Base-by-base conservation (phyloP, 2,113 vertebrate species). In the Leptocoma aspasia region DNA sequence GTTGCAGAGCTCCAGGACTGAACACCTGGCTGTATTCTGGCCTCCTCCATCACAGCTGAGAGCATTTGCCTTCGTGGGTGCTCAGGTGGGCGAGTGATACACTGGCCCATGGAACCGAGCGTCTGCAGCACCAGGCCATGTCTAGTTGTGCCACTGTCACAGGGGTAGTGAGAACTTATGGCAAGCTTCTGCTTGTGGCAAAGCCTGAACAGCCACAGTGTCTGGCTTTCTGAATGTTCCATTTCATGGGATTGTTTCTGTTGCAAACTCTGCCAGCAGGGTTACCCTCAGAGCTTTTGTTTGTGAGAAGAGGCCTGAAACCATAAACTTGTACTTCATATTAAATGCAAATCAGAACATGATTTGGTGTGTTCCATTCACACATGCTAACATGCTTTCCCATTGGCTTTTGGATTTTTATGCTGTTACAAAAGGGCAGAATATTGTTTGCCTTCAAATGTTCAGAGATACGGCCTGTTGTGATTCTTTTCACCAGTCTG, bases 401-500 rank as follows among this genome's bases (percentile, higher is more conserved):
- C 21, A 8, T 27, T 87, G 26, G 9, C 26, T 89, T 81, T 83
- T 59, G 14, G 12, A 35, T 77, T 82, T 82, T 72, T 33, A 12
- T 56, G n/a, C 68, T 64, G 30, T 59, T 53, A 60, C 33, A 54
- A 44, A 63, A 56, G 35, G 15, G 33, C 19, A 63, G 57, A 91
- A 54, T 9, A 37, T 47, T 39, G 8, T 61, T 87, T 56, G 31
- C 53, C 24, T 86, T 52, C 10, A 2, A 19, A 9, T 11, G 4
- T 11, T 60, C 52, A 56, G 30, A 75, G 39, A 37, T n/a, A 26
- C 0, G 0, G 17, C 31, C 17, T 2, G 0, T 33, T 59, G 47
- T 47, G 41, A 53, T 61, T 47, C 11, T 93, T 72, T 75, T 71
- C 33, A 64, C 16, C 37, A 31, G 7, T 71, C 37, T 15, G 0